These are phyloP conservation scores for Trypoxylon attenuatum DNA, from an alignment of 2,888 invertebrate species.

Conservation along the genomic window DNA sequence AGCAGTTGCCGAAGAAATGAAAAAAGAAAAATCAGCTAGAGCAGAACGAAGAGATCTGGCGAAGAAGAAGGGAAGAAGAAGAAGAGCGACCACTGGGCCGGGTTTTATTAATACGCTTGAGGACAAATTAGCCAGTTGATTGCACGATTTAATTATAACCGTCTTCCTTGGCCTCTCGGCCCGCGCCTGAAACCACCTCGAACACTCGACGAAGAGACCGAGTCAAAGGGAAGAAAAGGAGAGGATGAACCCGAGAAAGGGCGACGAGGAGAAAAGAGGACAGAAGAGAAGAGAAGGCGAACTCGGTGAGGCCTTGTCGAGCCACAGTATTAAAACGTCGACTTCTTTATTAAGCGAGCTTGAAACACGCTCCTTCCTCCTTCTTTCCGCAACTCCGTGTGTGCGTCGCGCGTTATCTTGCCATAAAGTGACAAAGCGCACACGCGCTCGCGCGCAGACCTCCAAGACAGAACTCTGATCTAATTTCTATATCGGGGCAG, in stretches of 20 bases:
- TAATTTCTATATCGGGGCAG: conserved; percentile 37
- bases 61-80: background rate
- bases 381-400: conserved; percentile 11
- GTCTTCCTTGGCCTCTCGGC: conserved; percentile 46
- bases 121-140: conserved; percentile 72
- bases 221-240: conserved; percentile 8
- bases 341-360: conserved; percentile 70
- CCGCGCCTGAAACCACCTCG: conserved; percentile 24
- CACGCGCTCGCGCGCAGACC: conserved; percentile 26
- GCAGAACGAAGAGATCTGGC: no score
- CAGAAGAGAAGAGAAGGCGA: conserved; percentile 22
- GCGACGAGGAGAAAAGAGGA: background rate
- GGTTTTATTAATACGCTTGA: conserved; percentile 70
- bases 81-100: conserved; percentile 45
- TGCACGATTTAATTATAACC: conserved; percentile 72
- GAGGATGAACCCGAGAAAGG: conserved; percentile 17
- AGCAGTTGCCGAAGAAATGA: conserved; percentile 44
- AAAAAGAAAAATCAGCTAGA: conserved; percentile 6
- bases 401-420: conserved; percentile 22
- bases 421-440: conserved; percentile 34
- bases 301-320: conserved; percentile 61
- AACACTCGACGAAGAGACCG: conserved; percentile 15
- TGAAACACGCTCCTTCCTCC: conserved; percentile 41
- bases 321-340: conserved; percentile 69
- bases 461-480: conserved; percentile 27